Conservation (phyloP, 2,113 vertebrate species). For the Menidia beryllina region DNA sequence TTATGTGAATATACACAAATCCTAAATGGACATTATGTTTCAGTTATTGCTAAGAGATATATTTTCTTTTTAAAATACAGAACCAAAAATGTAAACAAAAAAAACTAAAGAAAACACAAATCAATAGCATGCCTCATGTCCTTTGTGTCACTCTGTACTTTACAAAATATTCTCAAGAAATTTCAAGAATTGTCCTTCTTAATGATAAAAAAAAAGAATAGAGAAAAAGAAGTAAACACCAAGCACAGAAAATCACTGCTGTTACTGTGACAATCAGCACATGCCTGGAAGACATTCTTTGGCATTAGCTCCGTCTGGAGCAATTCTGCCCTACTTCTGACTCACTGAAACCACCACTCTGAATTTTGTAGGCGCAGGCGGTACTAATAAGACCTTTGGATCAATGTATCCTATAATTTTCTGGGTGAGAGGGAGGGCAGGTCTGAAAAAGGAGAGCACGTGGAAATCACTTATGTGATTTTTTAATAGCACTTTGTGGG, state of each 20-base stretch:
- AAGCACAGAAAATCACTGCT: neutral
- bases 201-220: conserved; percentile 6
- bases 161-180: neutral
- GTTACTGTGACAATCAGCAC: conserved; percentile 1
- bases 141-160: neutral
- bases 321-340: conserved; percentile 11
- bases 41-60: neutral
- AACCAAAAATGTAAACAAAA: neutral
- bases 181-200: neutral
- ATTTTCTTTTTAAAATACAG: neutral
- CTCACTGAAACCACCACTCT: conserved; percentile 28
- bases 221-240: neutral
- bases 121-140: no score
- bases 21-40: neutral
- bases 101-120: no score
- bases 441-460: neutral
- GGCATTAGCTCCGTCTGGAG: conserved; percentile 1
- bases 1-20: no score
- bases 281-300: conserved; percentile 18
- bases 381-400: conserved; percentile 48
- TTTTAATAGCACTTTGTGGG: conserved; percentile 3
- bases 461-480: neutral
- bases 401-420: conserved; percentile 53
- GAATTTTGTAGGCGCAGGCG: conserved; percentile 26
- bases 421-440: neutral